These are phyloP conservation scores for Argentina silus DNA, from an alignment of 2,797 vertebrate species.

Conservation along the genomic window DNA sequence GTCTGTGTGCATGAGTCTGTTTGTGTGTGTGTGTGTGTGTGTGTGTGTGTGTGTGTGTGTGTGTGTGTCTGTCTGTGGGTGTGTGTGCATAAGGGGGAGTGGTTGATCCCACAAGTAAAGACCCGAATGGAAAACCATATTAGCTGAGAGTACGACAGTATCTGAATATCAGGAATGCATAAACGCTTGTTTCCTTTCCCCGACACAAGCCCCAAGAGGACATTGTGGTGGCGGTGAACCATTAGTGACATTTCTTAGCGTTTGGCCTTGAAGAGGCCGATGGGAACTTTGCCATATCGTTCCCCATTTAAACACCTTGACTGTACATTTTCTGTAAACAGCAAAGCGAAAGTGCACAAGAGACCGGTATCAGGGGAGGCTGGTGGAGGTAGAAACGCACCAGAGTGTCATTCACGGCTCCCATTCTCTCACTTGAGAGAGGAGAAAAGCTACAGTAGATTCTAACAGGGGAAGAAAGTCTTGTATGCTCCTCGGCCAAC, in stretches of 20 bases:
- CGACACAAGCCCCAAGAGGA: slow-evolving; percentile 36
- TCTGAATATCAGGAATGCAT: slow-evolving; percentile 40
- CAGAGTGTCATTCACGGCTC: too few relatives aligned
- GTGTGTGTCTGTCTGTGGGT: slow-evolving; percentile 9
- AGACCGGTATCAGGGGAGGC: too few relatives aligned
- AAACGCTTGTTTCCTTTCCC: slow-evolving; percentile 39
- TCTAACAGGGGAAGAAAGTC: too few relatives aligned
- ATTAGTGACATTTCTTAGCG: slow-evolving; percentile 38
- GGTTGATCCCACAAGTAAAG: background rate
- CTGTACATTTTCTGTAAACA: background rate
- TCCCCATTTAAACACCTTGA: background rate
- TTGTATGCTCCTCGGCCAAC: too few relatives aligned
- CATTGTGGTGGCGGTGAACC: slow-evolving; percentile 28
- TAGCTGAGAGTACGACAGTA: background rate
- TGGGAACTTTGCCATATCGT: slow-evolving; percentile 10
- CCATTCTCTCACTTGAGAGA: too few relatives aligned
- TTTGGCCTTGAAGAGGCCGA: slow-evolving; percentile 38
- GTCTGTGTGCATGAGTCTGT: background rate
- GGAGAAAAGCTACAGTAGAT: too few relatives aligned
- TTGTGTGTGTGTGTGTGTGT: background rate
- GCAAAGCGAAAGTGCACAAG: too few relatives aligned
- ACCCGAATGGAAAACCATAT: too few relatives aligned
- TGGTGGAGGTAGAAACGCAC: too few relatives aligned
- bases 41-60: background rate
- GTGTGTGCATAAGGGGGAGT: slow-evolving; percentile 13